Conservation (phyloP, 2,797 vertebrate genomes). For the Coilia nasus region DNA sequence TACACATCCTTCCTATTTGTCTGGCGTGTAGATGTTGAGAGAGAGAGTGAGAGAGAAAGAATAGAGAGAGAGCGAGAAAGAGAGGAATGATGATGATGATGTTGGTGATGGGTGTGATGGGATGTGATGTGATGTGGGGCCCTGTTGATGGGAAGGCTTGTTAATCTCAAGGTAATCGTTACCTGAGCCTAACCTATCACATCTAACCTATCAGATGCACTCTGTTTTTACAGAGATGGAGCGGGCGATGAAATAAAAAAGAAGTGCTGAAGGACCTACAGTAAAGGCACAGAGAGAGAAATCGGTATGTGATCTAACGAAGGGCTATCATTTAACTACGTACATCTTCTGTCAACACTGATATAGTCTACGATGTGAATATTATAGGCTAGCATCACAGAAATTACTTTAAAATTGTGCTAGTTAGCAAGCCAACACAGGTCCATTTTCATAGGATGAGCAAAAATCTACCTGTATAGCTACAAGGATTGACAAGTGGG, state of each 20-base stretch:
- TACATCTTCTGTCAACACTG: no score
- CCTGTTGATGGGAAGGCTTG: neutral
- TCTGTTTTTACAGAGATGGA: neutral
- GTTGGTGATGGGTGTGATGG: no score
- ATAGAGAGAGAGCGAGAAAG: constrained; percentile 32
- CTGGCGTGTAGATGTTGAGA: constrained; percentile 31
- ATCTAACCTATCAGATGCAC: neutral
- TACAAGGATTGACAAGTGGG: neutral
- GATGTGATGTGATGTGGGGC: no score
- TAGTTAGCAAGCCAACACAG: no score
- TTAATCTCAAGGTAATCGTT: neutral
- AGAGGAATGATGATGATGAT: neutral
- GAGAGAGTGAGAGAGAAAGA: neutral
- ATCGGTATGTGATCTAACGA: no score
- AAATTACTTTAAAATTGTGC: no score
- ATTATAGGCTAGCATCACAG: no score
- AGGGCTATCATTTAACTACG: no score
- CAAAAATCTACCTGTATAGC: neutral
- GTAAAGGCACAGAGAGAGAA: no score
- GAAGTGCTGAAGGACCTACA: no score
- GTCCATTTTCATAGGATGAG: no score
- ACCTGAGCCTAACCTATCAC: neutral
- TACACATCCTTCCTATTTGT: constrained; percentile 49
- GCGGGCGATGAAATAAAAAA: neutral
- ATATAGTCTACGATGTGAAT: no score